Base-by-base conservation (phyloP, 2,888 invertebrate genomes). In the Diarsia brunnea region DNA sequence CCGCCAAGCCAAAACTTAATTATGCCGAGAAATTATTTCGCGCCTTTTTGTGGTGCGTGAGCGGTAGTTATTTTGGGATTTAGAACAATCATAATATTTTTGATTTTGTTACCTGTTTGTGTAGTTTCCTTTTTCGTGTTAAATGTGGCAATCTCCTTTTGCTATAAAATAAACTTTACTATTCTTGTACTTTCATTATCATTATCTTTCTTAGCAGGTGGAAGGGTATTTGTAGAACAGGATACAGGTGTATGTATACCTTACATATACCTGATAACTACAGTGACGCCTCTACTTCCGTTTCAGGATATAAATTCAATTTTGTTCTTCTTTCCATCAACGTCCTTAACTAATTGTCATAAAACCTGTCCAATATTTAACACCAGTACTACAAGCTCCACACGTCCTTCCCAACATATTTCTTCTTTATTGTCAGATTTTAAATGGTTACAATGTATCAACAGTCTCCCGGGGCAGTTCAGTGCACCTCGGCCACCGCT, bases 401-500 rank as follows among this genome's bases (percentile, higher is more conserved):
- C 73, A 69, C 60, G 72, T 82, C 73, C 47, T 69, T 78, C 47
- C 51, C 78, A 73, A 81, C 76, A 84, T 80, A 79, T 82, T 88
- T 87, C 78, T 87, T 83, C 73, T 64, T 82, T 81, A 86, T 77
- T 72, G 84, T 82, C 78, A 81, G 65, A 73, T 79, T 88, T 84
- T 82, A 80, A 87, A 84, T 84, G 71, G 78, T 81, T 75, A 79
- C 82, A 75, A 82, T 82, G 88, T 85, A 88, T 84, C 78, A 87
- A 87, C 81, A 78, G 78, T 81, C 79, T 88, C 88, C 81, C 79
- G 79, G 76, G 84, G 82, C 91, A 89, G 95, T 94, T 93, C 94
- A 95, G 85, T 94, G 95, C 95, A 94, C 93, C 90, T 89, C 89
- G 89, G 88, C 88, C 89, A 91, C 81, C 87, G 87, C 90, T 95